A percentile compares a stretch with the other conserved stretches of the same genome.
phyloP scores from a whole-genome alignment of 2,888 invertebrate genomes.

The Drosophila tripunctata region DNA sequence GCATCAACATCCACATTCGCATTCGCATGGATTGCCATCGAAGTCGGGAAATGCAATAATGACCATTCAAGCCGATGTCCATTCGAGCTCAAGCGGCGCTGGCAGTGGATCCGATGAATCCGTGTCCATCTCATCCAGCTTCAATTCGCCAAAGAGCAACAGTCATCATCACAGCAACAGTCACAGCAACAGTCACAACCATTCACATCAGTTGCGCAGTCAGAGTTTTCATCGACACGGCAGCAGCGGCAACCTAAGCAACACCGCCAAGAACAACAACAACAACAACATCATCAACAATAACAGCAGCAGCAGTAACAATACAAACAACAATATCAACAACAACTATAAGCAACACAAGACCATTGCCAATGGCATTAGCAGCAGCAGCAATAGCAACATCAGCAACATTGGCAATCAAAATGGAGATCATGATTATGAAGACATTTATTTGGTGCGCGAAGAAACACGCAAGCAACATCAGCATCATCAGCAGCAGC shows the following conservation, averaged over 20 bases:
- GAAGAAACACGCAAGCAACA: conserved; percentile 85
- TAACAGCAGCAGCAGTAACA: conserved; percentile 12
- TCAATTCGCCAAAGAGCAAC: conserved; percentile 81
- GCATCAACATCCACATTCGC: conserved; percentile 2
- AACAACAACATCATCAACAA: conserved; percentile 19
- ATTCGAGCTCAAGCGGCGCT: conserved; percentile 89
- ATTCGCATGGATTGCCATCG: conserved; percentile 38
- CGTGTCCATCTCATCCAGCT: conserved; percentile 86
- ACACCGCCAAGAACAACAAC: conserved; percentile 32
- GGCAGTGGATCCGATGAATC: conserved; percentile 87
- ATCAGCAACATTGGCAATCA: conserved; percentile 55
- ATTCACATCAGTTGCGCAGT: conserved; percentile 61
- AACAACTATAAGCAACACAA: conserved; percentile 50
- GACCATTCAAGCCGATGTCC: conserved; percentile 93
- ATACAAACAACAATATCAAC: conserved; percentile 43
- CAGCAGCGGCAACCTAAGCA: conserved; percentile 47
- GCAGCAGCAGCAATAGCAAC: conserved; percentile 43
- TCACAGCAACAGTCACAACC: conserved; percentile 39
- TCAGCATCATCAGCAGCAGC: conserved; percentile 52
- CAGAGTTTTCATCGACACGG: conserved; percentile 61
- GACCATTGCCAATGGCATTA: conserved; percentile 16
- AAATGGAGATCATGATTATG: conserved; percentile 89
- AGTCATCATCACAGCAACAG: conserved; percentile 69
- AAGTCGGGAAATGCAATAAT: conserved; percentile 83
- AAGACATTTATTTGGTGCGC: conserved; percentile 91